A percentile compares a stretch with the other conserved stretches of the same genome.
Conservation (phyloP, 2,888 invertebrate genomes). For the Cosmia pyralina region DNA sequence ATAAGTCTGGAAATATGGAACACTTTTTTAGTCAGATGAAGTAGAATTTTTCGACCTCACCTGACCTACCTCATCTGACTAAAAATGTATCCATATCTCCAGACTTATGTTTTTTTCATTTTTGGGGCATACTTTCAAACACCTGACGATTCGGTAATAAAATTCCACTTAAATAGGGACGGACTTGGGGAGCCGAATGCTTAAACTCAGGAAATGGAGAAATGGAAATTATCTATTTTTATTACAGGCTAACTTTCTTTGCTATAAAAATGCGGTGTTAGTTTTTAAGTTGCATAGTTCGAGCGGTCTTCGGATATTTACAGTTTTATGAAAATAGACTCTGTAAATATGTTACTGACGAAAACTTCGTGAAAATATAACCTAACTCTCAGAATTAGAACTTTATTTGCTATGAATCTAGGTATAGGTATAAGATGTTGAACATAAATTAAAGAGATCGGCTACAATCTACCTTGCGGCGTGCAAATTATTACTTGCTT, state of each 20-base stretch:
- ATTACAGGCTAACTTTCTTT: not conserved
- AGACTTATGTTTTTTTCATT: too few species aligned
- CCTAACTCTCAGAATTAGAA: too few species aligned
- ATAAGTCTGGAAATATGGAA: too few species aligned
- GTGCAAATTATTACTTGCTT: too few species aligned
- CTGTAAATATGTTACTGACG: not conserved
- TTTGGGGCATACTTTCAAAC: slow-evolving; percentile 35
- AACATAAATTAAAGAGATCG: too few species aligned
- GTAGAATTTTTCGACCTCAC: too few species aligned
- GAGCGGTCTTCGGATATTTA: not conserved
- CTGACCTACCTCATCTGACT: too few species aligned
- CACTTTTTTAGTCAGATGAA: too few species aligned
- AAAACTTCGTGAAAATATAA: not conserved
- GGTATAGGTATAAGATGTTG: too few species aligned
- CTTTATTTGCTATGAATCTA: too few species aligned
- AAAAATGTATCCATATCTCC: too few species aligned
- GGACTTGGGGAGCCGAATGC: slow-evolving; percentile 10
- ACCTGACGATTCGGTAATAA: slow-evolving; percentile 50
- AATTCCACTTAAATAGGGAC: slow-evolving; percentile 50
- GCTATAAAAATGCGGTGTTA: slow-evolving; percentile 3
- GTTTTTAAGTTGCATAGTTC: not conserved
- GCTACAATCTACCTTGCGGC: too few species aligned
- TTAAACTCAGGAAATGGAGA: slow-evolving; percentile 11
- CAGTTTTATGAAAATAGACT: not conserved
- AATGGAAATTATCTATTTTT: not conserved